phyloP scores from a whole-genome alignment of 2,797 vertebrate species.

The Chaetodon trifasciatus region DNA sequence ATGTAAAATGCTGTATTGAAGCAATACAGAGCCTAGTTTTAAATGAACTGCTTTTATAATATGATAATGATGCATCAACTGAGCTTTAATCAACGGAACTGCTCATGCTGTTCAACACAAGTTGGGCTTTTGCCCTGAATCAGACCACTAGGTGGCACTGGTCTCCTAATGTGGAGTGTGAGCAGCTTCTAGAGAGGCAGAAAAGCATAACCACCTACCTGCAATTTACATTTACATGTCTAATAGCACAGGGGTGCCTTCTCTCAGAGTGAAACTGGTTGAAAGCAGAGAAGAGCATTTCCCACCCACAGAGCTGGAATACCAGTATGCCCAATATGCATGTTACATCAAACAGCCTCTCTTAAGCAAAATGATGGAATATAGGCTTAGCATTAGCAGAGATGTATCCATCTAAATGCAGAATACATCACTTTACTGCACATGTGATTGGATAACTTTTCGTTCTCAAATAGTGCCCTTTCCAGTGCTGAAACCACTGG shows the following conservation, averaged over 20 bases:
- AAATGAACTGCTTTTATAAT: constrained; percentile 33
- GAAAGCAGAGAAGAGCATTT: constrained; percentile 66
- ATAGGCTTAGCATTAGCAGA: constrained; percentile 18
- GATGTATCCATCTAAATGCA: constrained; percentile 13
- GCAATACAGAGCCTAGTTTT: background rate
- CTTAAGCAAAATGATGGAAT: constrained; percentile 36
- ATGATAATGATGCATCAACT: constrained; percentile 22
- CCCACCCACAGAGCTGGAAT: constrained; percentile 76
- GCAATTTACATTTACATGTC: constrained; percentile 79
- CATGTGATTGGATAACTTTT: constrained; percentile 3
- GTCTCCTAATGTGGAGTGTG: constrained; percentile 69
- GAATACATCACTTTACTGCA: constrained; percentile 2
- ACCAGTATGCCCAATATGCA: constrained; percentile 45
- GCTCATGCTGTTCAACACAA: constrained; percentile 21
- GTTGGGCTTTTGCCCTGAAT: background rate
- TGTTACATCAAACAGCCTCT: constrained; percentile 53
- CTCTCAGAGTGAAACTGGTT: constrained; percentile 64
- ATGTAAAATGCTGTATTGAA: constrained; percentile 17
- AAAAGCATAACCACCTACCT: constrained; percentile 79
- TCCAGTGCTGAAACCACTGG: background rate
- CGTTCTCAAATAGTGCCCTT: background rate
- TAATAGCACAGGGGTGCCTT: constrained; percentile 67
- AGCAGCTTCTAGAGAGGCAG: constrained; percentile 48
- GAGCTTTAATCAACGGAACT: constrained; percentile 38
- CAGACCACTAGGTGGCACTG: constrained; percentile 83